Evolutionary conservation across 35 echinoderm and acorn worm genomes (phyloP).

Genomic region (Heliocidaris erythrogramma): DNA sequence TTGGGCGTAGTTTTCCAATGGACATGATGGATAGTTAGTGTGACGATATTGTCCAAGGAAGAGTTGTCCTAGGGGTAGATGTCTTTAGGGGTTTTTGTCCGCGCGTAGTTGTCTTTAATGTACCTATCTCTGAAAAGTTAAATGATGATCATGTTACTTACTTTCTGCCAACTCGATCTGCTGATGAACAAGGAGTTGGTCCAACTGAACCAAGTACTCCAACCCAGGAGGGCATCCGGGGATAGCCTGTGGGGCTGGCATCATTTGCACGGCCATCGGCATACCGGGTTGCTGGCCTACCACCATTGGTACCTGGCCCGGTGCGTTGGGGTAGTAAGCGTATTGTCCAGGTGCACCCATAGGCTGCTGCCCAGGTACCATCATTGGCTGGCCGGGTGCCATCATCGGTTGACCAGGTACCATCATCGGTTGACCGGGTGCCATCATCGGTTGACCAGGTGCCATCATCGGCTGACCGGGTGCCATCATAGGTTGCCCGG

Average conservation of each 20-base stretch:
- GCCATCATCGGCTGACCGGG: not conserved
- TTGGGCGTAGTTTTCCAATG: no score
- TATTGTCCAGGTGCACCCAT: not conserved
- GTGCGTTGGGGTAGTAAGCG: not conserved
- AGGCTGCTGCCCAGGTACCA: not conserved
- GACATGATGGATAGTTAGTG: no score
- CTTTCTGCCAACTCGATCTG: constrained; percentile 45
- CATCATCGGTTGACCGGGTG: constrained; percentile 9
- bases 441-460: not conserved
- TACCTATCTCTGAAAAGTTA: no score
- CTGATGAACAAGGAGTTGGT: constrained; percentile 73
- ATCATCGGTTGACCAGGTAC: not conserved
- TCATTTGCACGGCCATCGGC: not conserved
- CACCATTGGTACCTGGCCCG: not conserved
- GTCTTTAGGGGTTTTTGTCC: no score
- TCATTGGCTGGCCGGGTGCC: constrained; percentile 1
- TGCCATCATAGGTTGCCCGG: not conserved
- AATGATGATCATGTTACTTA: not conserved
- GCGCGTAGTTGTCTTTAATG: no score
- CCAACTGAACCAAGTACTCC: constrained; percentile 66
- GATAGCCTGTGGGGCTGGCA: constrained; percentile 21
- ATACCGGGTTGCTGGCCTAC: constrained; percentile 1
- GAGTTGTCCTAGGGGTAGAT: no score
- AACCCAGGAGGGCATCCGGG: constrained; percentile 63
- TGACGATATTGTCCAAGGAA: no score